Conservation (phyloP, 2,797 vertebrate genomes). For the Apodemus agrarius region DNA sequence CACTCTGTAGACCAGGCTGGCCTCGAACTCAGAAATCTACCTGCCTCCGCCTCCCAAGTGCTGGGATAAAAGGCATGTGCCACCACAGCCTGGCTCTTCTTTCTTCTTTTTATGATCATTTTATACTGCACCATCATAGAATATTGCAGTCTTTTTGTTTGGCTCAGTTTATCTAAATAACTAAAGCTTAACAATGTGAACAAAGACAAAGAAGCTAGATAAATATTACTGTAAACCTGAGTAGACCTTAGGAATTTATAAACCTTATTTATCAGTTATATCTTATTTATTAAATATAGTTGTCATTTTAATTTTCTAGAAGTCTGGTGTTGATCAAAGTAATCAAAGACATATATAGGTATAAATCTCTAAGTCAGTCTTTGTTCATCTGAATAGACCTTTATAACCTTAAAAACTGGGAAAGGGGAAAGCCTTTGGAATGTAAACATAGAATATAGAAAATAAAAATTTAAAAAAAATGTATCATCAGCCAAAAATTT, state of each 20-base stretch:
- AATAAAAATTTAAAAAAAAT: too few relatives aligned
- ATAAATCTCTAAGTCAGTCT: not conserved
- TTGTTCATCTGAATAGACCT: not conserved
- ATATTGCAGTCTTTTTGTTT: not conserved
- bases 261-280: not conserved
- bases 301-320: not conserved
- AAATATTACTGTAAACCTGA: not conserved
- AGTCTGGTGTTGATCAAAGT: not conserved
- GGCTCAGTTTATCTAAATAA: not conserved
- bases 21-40: too few relatives aligned
- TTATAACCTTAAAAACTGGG: not conserved
- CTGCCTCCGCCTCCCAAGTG: too few relatives aligned
- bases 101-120: not conserved
- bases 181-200: too few relatives aligned
- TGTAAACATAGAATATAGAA: too few relatives aligned
- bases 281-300: not conserved
- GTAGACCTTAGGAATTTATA: not conserved
- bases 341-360: not conserved
- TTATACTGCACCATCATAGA: not conserved
- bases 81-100: too few relatives aligned
- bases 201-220: not conserved
- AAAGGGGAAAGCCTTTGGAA: too few relatives aligned
- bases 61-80: too few relatives aligned
- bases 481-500: not conserved
- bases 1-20: too few relatives aligned